A percentile compares a stretch with the other conserved stretches of the same genome.
These are phyloP conservation scores for Petrocephalus microphthalmus DNA, from an alignment of 2,113 vertebrate genomes.

Conservation along the genomic window DNA sequence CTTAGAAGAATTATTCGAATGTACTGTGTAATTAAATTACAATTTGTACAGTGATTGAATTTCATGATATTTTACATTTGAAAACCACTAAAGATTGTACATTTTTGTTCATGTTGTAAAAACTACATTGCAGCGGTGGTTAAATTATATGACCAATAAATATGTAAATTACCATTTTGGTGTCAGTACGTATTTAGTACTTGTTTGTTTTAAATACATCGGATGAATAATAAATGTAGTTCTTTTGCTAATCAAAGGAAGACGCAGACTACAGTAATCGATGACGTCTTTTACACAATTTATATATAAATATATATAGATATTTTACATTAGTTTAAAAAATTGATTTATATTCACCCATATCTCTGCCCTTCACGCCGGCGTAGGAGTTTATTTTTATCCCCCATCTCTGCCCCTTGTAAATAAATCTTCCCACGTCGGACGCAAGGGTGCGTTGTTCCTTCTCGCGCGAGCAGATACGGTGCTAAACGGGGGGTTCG, in stretches of 20 bases:
- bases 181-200: not conserved
- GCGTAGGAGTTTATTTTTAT: not conserved
- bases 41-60: not conserved
- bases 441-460: not conserved
- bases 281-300: not conserved
- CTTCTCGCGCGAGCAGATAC: not conserved
- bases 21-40: not conserved
- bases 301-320: not conserved
- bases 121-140: not conserved
- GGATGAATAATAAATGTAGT: not conserved
- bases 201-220: not conserved
- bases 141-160: constrained; percentile 15
- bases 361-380: not conserved
- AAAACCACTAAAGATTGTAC: not conserved
- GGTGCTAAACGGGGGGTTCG: not conserved
- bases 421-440: not conserved
- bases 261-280: not conserved
- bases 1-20: not conserved
- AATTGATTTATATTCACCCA: not conserved
- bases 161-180: constrained; percentile 2
- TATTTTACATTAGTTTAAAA: not conserved
- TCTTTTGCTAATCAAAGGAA: not conserved
- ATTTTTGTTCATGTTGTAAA: not conserved
- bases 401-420: not conserved
- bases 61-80: constrained; percentile 8